A percentile compares a stretch with the other conserved stretches of the same genome.
Conservation (phyloP, 2,113 vertebrate genomes). For the Syngnathoides biaculeatus region DNA sequence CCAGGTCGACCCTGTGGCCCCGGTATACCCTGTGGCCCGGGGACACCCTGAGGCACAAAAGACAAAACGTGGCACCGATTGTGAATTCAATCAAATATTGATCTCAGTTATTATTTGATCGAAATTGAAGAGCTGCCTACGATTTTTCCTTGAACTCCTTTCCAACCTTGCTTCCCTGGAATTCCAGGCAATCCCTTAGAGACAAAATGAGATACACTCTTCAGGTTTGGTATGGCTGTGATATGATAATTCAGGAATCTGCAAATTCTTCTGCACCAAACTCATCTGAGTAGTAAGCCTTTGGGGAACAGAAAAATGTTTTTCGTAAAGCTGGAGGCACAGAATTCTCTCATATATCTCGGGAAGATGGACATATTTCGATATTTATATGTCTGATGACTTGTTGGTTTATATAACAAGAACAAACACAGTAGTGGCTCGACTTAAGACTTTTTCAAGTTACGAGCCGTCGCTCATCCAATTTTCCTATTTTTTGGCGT, state of each 20-base stretch:
- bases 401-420: no score
- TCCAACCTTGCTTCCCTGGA: slow-evolving; percentile 66
- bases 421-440: no score
- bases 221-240: neutral
- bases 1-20: slow-evolving; percentile 70
- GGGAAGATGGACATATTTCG: no score
- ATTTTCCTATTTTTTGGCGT: no score
- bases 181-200: slow-evolving; percentile 67
- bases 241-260: neutral
- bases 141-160: slow-evolving; percentile 62
- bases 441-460: no score
- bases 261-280: neutral
- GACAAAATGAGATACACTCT: slow-evolving; percentile 4
- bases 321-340: neutral
- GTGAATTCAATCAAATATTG: neutral
- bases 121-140: slow-evolving; percentile 51
- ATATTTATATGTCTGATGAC: no score
- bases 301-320: neutral
- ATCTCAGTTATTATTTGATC: neutral
- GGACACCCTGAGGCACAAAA: slow-evolving; percentile 52
- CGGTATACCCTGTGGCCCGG: slow-evolving; percentile 63
- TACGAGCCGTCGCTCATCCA: no score
- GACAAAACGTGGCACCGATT: neutral
- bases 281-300: neutral
- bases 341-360: neutral